Evolutionary conservation across 2,113 vertebrate species (phyloP).

Genomic region (Pantherophis guttatus): DNA sequence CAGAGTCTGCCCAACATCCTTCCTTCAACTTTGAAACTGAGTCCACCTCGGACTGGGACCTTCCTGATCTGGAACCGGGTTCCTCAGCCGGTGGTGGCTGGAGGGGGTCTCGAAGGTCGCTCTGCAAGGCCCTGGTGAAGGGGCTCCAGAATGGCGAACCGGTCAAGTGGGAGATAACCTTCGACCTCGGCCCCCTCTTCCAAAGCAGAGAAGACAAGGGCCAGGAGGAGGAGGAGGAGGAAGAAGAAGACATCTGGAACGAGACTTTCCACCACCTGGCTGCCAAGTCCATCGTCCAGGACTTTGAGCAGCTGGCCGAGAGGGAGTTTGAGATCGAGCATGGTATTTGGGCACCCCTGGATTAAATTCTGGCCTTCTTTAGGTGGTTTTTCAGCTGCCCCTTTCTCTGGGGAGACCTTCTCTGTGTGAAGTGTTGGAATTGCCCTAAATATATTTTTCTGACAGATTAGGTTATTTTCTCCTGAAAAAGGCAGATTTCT

Average conservation of each 20-base stretch:
- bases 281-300: conserved; percentile 85
- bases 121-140: conserved; percentile 85
- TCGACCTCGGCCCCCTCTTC: conserved; percentile 81
- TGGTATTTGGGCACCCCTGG: conserved; percentile 59
- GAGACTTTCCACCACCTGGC: conserved; percentile 95
- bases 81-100: background rate
- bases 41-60: conserved; percentile 53
- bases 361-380: too few species aligned
- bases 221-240: conserved; percentile 59
- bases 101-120: background rate
- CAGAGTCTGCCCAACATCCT: conserved; percentile 73
- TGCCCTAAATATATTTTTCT: background rate
- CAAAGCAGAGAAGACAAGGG: conserved; percentile 67
- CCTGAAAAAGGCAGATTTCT: background rate
- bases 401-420: background rate
- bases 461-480: background rate
- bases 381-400: background rate
- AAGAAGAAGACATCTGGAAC: conserved; percentile 82
- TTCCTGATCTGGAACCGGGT: background rate
- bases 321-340: conserved; percentile 89
- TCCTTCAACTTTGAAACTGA: conserved; percentile 65
- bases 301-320: conserved; percentile 88
- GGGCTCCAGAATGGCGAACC: conserved; percentile 79
- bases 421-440: too few species aligned
- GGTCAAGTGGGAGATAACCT: conserved; percentile 86